Evolutionary conservation across 2,113 vertebrate species (phyloP), one percentile per base, ranked within the genome.

Genomic region (Coptodon bakossiorum): DNA sequence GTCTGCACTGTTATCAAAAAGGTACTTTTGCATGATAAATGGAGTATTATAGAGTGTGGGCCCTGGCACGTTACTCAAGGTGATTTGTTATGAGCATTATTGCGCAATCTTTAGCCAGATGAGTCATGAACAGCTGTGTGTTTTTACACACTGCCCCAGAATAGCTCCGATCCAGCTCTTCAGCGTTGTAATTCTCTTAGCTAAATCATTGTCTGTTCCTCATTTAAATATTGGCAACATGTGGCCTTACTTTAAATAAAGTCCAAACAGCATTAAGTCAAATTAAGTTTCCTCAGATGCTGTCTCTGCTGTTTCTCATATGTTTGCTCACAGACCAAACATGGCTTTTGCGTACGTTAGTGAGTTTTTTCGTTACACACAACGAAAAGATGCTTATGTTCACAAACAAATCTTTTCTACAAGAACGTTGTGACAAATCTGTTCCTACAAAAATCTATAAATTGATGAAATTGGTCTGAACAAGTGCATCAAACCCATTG

Each of bases 121-220:
- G 89, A 94, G 56, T 93, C 89, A 93, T 27, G 17, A 88, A 52
- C 87, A 89, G 85, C 88, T 84, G 81, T 29, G 53, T 68, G 63
- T 73, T 94, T 92, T 90, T 89, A 91, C 89, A 81, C 83, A 29
- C 81, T 19, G 36, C 48, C 68, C 73, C 68, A 87, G 81, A 94
- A 91, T 89, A 91, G 87, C 87, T 92, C 27, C 16, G 36, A 57
- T 56, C 80, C 53, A 36, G 34, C 43, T 84, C 50, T 82, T 89
- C 54, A 27, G 56, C 16, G 4, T 83, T 6, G 40, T 43, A 78
- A 63, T 36, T 84, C 48, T 91, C 86, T 27, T 19, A 4, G 52
- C 38, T 43, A 45, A 88, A 66, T 78, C 24, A 45, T 90, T 82
- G 43, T 87, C 89, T 82, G 81, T 82, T 92, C 59, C 16, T 86